These are phyloP conservation scores for Pachypsylla venusta DNA, from an alignment of 1,140 invertebrate species.

Conservation along the genomic window DNA sequence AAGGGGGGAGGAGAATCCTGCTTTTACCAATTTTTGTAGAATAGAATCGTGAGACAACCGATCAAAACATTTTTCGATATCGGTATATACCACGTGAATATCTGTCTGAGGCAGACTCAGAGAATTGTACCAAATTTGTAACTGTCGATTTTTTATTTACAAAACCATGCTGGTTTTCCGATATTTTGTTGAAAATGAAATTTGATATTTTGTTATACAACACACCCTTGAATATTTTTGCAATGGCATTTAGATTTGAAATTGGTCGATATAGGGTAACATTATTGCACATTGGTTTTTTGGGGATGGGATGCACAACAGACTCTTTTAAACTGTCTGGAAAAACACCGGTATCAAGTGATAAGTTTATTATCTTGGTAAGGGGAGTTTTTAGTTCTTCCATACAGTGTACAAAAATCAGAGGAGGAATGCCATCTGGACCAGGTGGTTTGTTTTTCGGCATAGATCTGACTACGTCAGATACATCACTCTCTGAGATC, in stretches of 20 bases:
- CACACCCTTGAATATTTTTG: background rate
- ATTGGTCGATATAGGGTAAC: background rate
- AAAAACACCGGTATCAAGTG: background rate
- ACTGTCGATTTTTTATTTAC: slow-evolving; percentile 9
- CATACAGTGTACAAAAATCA: background rate
- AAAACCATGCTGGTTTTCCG: slow-evolving; percentile 11
- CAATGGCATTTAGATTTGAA: background rate
- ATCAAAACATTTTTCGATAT: slow-evolving; percentile 5
- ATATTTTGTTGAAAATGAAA: background rate
- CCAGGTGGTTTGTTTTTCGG: background rate
- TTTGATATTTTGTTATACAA: background rate
- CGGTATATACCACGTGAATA: background rate
- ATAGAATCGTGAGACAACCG: background rate
- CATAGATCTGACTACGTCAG: background rate
- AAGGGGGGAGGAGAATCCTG: background rate
- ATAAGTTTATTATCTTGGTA: background rate
- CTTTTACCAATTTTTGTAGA: background rate
- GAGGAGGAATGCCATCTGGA: background rate
- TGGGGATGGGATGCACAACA: background rate
- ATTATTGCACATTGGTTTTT: background rate
- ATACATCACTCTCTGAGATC: background rate
- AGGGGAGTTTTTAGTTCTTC: background rate
- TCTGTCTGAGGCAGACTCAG: background rate
- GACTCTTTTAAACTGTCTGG: background rate
- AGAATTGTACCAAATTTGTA: slow-evolving; percentile 1